A percentile compares a stretch with the other conserved stretches of the same genome.
phyloP scores from a whole-genome alignment of 2,113 vertebrate genomes.

The Forbesichthys agassizii region DNA sequence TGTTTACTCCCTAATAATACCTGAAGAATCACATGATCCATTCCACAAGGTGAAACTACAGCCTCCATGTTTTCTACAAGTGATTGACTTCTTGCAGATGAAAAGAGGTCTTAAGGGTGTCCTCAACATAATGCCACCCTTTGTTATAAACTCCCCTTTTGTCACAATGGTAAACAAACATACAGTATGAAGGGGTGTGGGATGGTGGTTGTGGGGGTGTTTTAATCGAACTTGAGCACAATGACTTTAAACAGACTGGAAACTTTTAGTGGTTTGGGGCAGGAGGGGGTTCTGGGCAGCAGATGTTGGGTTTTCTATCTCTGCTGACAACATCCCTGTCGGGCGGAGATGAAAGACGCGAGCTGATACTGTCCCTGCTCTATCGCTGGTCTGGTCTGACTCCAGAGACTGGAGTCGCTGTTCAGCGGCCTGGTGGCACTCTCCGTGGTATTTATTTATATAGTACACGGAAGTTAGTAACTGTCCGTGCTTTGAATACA shows the following conservation, averaged over 20 bases:
- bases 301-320: constrained; percentile 68
- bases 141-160: constrained; percentile 56
- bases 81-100: constrained; percentile 15
- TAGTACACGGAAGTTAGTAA: neutral
- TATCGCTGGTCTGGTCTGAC: neutral
- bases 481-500: constrained; percentile 3
- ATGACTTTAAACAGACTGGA: constrained; percentile 42
- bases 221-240: constrained; percentile 22
- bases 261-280: constrained; percentile 42
- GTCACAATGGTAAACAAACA: constrained; percentile 56
- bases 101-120: neutral
- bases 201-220: neutral
- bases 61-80: neutral
- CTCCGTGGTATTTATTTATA: too few relatives aligned
- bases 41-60: neutral
- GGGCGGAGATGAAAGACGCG: constrained; percentile 60
- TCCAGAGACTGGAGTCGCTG: constrained; percentile 12
- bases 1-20: too few relatives aligned
- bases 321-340: constrained; percentile 56
- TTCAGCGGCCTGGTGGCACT: too few relatives aligned
- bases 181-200: neutral
- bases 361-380: constrained; percentile 12
- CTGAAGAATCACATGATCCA: too few relatives aligned
- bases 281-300: constrained; percentile 33
- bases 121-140: too few relatives aligned